Evolutionary conservation across 2,113 vertebrate genomes (phyloP).

Genomic region (Bubo blakistoni): DNA sequence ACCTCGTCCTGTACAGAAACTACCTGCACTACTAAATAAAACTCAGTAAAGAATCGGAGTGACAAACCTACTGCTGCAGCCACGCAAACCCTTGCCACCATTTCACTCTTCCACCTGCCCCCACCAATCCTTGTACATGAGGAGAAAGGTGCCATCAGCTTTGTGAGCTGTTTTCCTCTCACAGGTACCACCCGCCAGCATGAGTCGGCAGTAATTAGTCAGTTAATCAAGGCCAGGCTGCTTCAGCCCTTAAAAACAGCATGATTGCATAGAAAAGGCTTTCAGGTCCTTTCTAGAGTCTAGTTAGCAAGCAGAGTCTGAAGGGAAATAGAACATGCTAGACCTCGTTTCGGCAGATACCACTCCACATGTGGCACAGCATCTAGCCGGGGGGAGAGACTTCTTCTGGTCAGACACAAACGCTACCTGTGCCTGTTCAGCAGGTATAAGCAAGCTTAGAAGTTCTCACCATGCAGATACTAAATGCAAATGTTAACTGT

Average conservation of each 20-base stretch:
- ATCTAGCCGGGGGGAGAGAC: slow-evolving; percentile 1
- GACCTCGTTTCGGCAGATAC: background rate
- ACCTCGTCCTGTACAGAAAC: background rate
- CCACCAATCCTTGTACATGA: background rate
- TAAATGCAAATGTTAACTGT: slow-evolving; percentile 22
- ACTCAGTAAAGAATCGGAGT: too few relatives aligned
- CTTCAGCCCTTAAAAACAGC: background rate
- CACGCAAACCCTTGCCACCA: background rate
- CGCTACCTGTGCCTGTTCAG: background rate
- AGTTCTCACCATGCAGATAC: slow-evolving; percentile 34
- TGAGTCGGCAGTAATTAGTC: background rate
- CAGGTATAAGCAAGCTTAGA: slow-evolving; percentile 2
- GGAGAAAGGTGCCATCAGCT: background rate
- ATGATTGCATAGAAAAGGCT: background rate
- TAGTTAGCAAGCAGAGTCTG: background rate
- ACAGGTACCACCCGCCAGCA: background rate
- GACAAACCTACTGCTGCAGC: background rate
- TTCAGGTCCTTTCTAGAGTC: background rate
- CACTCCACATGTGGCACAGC: background rate
- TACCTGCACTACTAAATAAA: background rate
- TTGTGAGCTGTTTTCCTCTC: background rate
- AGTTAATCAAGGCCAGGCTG: background rate
- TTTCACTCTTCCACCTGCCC: background rate
- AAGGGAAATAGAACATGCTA: background rate
- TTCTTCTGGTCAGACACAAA: slow-evolving; percentile 38